Evolutionary conservation across 1,140 invertebrate genomes (phyloP).

Genomic region (Aphelenchoides besseyi): DNA sequence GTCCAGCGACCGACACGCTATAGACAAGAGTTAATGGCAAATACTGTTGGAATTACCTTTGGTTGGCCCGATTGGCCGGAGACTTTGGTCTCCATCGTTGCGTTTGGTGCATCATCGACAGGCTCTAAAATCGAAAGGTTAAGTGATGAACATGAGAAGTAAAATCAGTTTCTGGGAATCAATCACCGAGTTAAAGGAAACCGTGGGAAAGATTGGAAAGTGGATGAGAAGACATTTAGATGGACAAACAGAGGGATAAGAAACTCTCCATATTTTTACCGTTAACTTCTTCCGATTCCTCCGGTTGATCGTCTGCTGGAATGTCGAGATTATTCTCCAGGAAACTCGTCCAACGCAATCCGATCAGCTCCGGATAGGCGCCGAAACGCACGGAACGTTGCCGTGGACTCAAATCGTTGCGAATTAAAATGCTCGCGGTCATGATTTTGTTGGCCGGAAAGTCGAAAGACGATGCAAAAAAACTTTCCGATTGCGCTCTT

Average conservation of each 20-base stretch:
- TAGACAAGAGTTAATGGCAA: background rate
- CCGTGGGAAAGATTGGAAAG: conserved; percentile 4
- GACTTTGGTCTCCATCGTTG: conserved; percentile 62
- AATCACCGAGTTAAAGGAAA: too few relatives aligned
- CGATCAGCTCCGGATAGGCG: background rate
- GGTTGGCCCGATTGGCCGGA: conserved; percentile 51
- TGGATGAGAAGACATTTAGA: background rate
- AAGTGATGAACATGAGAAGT: too few relatives aligned
- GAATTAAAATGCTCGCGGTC: too few relatives aligned
- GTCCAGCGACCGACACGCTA: conserved; percentile 61
- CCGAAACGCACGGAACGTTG: background rate
- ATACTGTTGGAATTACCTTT: conserved; percentile 29
- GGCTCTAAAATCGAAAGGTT: conserved; percentile 41
- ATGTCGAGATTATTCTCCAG: background rate
- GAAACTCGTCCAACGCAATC: background rate
- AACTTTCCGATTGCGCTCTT: too few relatives aligned
- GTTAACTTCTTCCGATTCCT: conserved; percentile 18
- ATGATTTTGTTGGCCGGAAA: too few relatives aligned
- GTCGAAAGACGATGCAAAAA: too few relatives aligned
- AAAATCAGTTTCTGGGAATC: too few relatives aligned
- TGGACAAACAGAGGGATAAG: background rate
- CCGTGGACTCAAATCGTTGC: too few relatives aligned
- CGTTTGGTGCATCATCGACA: conserved; percentile 55
- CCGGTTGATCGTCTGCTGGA: conserved; percentile 2
- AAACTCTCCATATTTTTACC: background rate